Evolutionary conservation across 2,113 vertebrate species (phyloP), one percentile per base, ranked within the genome.

Genomic region (Pao palembangensis): DNA sequence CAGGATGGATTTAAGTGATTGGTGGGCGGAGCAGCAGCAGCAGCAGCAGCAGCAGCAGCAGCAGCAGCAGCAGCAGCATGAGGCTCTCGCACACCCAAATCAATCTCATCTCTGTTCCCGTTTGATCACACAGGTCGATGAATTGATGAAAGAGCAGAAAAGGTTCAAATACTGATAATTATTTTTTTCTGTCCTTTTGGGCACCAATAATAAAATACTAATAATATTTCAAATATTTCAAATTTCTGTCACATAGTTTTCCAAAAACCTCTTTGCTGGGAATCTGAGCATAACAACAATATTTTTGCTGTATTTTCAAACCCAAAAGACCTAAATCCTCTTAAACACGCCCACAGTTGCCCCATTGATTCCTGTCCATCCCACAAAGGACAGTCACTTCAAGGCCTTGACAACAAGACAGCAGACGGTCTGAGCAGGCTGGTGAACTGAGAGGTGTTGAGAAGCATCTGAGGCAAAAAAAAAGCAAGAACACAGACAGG

Each of bases 381-480:
- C 44, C 1, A 17, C 54, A 50, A 61, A 42, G 41, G 18, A 50
- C 38, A 28, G 1, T 54, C 52, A 34, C 42, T 60, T 62, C 55
- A 74, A 77, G 61, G 52, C 49, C 51, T 51, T 51, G 71, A 68
- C 64, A 65, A 73, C 57, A 64, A 47, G 54, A 72, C 54, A 53
- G 28, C 56, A 61, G 60, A 63, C 66, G 65, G 63, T 77, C 69
- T 61, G 67, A 64, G 55, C 71, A 64, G 64, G 70, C 55, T 59
- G 23, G 51, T 43, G 46, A 67, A 51, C 58, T 16, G 75, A 51
- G 63, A n/a, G 63, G 79, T 75, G 76, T 82, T 85, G 87, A 82
- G 76, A 82, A 82, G 81, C 81, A 87, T 65, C 74, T 76, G 64
- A 78, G 77, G 80, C 70, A 70, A 68, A 4, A 51, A 72, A 73